Evolutionary conservation across 2,888 invertebrate species (phyloP).

Genomic region (Cyaniris semiargus): DNA sequence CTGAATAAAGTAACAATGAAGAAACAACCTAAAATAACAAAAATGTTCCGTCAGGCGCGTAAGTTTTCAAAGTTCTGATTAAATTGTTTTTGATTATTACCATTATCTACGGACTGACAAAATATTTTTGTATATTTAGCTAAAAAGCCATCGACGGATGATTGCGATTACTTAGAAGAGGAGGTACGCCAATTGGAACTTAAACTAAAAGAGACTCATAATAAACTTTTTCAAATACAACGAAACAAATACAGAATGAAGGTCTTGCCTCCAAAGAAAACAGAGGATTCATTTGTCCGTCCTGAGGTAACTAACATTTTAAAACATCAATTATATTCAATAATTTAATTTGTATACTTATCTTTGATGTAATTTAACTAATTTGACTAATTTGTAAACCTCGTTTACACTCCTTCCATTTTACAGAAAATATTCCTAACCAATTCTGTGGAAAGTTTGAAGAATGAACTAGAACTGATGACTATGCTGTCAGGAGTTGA

Average conservation of each 20-base stretch:
- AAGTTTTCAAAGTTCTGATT: slow-evolving; percentile 13
- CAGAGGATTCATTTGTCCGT: slow-evolving; percentile 51
- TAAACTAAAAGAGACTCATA: slow-evolving; percentile 55
- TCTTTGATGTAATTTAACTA: no score
- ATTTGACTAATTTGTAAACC: no score
- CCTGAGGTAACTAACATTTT: slow-evolving; percentile 54
- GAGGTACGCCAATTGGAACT: slow-evolving; percentile 57
- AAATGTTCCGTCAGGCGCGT: slow-evolving; percentile 59
- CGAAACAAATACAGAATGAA: slow-evolving; percentile 54
- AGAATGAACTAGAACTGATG: slow-evolving; percentile 55
- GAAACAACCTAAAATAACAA: slow-evolving; percentile 64
- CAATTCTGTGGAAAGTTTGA: slow-evolving; percentile 54
- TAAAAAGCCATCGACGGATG: slow-evolving; percentile 45
- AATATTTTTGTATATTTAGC: slow-evolving; percentile 41
- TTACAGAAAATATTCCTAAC: slow-evolving; percentile 58
- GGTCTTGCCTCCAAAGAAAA: slow-evolving; percentile 46
- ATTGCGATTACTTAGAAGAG: slow-evolving; percentile 56
- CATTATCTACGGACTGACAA: neutral
- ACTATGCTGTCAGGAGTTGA: slow-evolving; percentile 63
- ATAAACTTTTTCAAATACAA: slow-evolving; percentile 61
- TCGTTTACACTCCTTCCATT: no score
- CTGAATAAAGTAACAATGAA: slow-evolving; percentile 41
- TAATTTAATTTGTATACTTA: no score
- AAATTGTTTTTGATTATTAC: neutral
- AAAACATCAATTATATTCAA: no score